Percentiles rank a stretch among this genome's conserved stretches.
Conservation (phyloP, 2,888 invertebrate species). For the Beris chalybata region DNA sequence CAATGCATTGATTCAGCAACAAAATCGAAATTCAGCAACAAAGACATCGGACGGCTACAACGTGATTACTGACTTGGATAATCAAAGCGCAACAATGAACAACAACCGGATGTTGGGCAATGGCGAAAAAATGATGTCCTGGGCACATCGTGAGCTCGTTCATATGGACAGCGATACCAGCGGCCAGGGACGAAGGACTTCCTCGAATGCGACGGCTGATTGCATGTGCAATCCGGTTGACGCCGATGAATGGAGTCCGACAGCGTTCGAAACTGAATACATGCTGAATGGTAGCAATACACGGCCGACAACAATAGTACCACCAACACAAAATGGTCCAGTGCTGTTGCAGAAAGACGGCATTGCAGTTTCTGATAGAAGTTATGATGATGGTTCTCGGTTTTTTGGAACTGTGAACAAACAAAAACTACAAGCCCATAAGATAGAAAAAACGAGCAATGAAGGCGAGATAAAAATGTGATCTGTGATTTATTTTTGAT, state of each 20-base stretch:
- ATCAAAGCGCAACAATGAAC: constrained; percentile 28
- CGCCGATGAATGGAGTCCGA: constrained; percentile 27
- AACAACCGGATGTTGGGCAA: constrained; percentile 29
- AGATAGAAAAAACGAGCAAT: neutral
- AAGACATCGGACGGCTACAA: constrained; percentile 32
- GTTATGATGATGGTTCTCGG: too few species aligned
- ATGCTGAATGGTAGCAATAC: constrained; percentile 10
- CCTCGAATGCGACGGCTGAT: constrained; percentile 4
- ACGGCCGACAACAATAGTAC: neutral
- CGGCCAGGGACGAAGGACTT: neutral
- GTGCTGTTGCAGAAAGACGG: neutral
- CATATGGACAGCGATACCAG: neutral
- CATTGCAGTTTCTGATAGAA: neutral
- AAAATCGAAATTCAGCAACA: constrained; percentile 9
- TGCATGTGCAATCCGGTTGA: constrained; percentile 28
- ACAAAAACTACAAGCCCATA: too few species aligned
- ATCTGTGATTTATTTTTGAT: constrained; percentile 34
- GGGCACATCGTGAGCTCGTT: neutral
- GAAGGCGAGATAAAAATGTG: constrained; percentile 29
- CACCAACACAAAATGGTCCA: neutral
- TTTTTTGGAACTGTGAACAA: too few species aligned
- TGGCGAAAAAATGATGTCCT: constrained; percentile 23
- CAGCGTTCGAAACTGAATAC: constrained; percentile 15
- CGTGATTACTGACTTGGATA: constrained; percentile 32
- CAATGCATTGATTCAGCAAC: constrained; percentile 39